Conservation (phyloP, 2,888 invertebrate genomes). For the Rhingia rostrata region DNA sequence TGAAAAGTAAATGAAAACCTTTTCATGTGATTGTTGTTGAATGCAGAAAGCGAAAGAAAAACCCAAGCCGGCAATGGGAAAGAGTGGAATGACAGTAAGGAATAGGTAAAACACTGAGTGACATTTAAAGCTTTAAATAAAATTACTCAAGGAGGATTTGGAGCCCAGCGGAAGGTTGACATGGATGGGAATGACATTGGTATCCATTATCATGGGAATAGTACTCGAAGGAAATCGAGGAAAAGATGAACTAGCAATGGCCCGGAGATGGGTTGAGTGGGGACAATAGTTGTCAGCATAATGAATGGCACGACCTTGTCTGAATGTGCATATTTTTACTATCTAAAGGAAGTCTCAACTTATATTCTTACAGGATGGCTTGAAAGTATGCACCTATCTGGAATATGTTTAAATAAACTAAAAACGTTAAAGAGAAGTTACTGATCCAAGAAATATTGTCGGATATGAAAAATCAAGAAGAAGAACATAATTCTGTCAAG, state of each 20-base stretch:
- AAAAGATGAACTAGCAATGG: slow-evolving; percentile 38
- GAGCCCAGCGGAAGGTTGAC: neutral
- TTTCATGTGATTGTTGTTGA: slow-evolving; percentile 14
- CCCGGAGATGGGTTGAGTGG: neutral
- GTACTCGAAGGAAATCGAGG: slow-evolving; percentile 35
- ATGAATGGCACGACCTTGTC: slow-evolving; percentile 12
- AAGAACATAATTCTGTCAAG: no score
- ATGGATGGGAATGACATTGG: neutral
- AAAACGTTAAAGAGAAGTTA: no score
- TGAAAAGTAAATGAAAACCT: slow-evolving; percentile 38
- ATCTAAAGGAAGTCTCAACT: neutral
- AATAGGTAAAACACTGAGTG: slow-evolving; percentile 41
- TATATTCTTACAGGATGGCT: neutral
- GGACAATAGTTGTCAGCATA: slow-evolving; percentile 2
- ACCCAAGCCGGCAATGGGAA: neutral
- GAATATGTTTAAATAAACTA: no score
- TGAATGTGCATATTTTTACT: neutral
- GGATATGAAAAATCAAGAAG: no score
- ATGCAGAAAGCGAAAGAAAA: slow-evolving; percentile 13
- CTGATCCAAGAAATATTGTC: no score
- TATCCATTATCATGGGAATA: slow-evolving; percentile 18
- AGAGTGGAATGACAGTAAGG: slow-evolving; percentile 1
- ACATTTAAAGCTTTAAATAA: slow-evolving; percentile 59
- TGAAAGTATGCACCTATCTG: no score
- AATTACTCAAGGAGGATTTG: slow-evolving; percentile 50